Evolutionary conservation across 1,140 invertebrate species (phyloP).

Genomic region (Caenorhabditis brenneri): DNA sequence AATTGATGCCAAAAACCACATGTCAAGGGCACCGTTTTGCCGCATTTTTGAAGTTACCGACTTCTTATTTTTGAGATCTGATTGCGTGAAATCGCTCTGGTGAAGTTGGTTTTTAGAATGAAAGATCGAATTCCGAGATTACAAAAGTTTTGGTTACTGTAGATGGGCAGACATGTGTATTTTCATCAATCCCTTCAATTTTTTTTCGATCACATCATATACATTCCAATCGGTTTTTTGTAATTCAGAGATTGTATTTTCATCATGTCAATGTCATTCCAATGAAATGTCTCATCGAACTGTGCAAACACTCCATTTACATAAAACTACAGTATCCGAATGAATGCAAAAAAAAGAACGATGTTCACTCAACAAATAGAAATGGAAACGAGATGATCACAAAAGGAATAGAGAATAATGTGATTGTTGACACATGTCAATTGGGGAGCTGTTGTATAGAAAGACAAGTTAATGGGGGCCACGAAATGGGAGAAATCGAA

Average conservation of each 20-base stretch:
- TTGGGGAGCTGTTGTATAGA: background rate
- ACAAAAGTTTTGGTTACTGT: background rate
- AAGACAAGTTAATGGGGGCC: slow-evolving; percentile 25
- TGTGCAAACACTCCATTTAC: slow-evolving; percentile 39
- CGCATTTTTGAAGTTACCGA: slow-evolving; percentile 40
- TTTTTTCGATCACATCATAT: background rate
- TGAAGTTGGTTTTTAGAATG: background rate
- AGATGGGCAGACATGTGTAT: background rate
- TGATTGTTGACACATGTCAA: slow-evolving; percentile 34
- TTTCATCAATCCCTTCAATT: background rate
- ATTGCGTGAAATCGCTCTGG: background rate
- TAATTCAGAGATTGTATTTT: slow-evolving; percentile 4
- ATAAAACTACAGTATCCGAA: slow-evolving; percentile 16
- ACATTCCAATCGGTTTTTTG: background rate
- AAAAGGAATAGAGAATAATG: slow-evolving; percentile 1
- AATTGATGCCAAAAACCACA: slow-evolving; percentile 22
- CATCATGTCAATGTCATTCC: background rate
- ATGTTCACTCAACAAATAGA: slow-evolving; percentile 3
- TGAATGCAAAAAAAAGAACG: slow-evolving; percentile 18
- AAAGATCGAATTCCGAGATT: background rate
- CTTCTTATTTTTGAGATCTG: background rate
- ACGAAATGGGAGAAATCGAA: background rate
- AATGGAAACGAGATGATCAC: background rate
- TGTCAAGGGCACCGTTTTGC: slow-evolving; percentile 27
- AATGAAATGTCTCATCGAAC: background rate